Evolutionary conservation across 2,888 invertebrate genomes (phyloP).

Genomic region (Nemoura dubitans): DNA sequence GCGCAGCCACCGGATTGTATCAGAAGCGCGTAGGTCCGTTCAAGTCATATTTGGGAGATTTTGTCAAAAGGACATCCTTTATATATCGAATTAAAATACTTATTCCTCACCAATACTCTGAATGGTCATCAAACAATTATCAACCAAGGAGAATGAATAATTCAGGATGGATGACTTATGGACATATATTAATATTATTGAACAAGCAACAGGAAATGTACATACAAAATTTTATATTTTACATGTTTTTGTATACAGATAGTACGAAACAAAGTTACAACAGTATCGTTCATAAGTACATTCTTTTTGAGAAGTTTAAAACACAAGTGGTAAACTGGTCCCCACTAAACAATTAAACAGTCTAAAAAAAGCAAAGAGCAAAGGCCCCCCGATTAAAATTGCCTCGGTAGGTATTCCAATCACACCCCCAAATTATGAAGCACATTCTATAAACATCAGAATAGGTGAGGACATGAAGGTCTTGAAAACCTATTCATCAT

Average conservation of each 20-base stretch:
- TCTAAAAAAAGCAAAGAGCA: background rate
- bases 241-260: background rate
- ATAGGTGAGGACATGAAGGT: background rate
- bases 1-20: background rate
- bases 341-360: background rate
- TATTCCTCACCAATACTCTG: too few species aligned
- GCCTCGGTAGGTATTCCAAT: too few species aligned
- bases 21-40: background rate
- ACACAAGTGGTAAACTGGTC: background rate
- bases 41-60: too few species aligned
- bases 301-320: background rate
- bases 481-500: constrained; percentile 30
- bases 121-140: too few species aligned
- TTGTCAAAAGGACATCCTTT: too few species aligned
- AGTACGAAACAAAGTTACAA: background rate
- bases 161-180: too few species aligned
- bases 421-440: background rate
- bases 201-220: background rate
- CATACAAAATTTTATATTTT: constrained; percentile 3
- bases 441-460: constrained; percentile 24
- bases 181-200: too few species aligned
- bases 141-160: too few species aligned
- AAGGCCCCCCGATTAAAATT: background rate
- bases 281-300: background rate
- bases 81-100: too few species aligned